Base-by-base conservation (phyloP, 2,888 invertebrate species). In the Eilema depressum region DNA sequence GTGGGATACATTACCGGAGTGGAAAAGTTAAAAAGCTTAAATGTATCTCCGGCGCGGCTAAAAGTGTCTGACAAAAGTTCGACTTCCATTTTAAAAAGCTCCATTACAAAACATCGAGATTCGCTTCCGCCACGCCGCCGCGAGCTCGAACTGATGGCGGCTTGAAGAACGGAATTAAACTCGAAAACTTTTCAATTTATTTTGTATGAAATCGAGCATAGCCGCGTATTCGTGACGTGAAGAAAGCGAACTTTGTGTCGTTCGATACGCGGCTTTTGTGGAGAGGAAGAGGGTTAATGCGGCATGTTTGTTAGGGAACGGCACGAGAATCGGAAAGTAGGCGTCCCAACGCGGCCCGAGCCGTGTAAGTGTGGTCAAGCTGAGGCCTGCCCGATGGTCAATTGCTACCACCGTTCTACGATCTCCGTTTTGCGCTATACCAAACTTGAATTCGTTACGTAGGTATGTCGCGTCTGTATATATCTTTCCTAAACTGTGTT, bases 11-110 rank as follows among this genome's bases (percentile, higher is more conserved):
- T 95, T 95, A 95, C 94, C 91, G 93, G 93, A 95, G 94, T 94
- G 94, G 94, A 94, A 95, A 95, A 95, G 95, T 95, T 95, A 95
- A 95, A 95, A 95, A 95, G 95, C 95, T 95, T 95, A 95, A 95
- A 95, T 95, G 95, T 95, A 95, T 95, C 94, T 93, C 94, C 89
- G 92, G 92, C 93, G 92, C 92, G 94, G 95, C 95, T 95, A 94
- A 95, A 95, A 95, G 95, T 94, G 93, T 95, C 95, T 94, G 94
- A 95, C 95, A 95, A 95, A 95, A 95, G 95, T 95, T 95, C 94
- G 94, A 93, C 93, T 95, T 93, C 93, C 94, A 95, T 95, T 95
- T 95, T 95, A 95, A 95, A 95, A 95, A 95, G 95, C 95, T 94
- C 95, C 95, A 95, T 95, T 95, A 95, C 95, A 94, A 95, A 95